Percentiles rank a stretch among this genome's conserved stretches.
Conservation (phyloP, 2,113 vertebrate genomes). For the Setophaga coronata region DNA sequence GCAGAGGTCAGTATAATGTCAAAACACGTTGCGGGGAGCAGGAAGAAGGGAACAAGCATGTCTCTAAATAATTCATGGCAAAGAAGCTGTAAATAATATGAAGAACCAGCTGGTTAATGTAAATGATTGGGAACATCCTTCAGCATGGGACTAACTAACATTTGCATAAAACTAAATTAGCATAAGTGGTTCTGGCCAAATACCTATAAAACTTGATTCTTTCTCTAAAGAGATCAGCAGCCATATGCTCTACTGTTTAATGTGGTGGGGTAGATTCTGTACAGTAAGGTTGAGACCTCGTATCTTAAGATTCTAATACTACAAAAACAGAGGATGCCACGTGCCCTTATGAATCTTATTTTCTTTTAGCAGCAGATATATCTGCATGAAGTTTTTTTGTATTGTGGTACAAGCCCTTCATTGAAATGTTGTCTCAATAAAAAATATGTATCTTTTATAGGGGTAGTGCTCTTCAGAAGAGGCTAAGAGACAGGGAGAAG, state of each 20-base stretch:
- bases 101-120: not conserved
- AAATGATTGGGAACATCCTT: not conserved
- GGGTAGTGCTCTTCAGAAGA: conserved; percentile 98
- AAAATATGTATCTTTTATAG: conserved; percentile 70
- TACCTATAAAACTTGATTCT: not conserved
- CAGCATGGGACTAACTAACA: not conserved
- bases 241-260: not conserved
- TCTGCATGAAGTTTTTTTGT: not conserved
- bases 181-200: not conserved
- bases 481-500: conserved; percentile 94
- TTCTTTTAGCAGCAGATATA: not conserved
- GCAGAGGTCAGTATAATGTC: not conserved
- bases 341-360: not conserved
- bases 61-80: not conserved
- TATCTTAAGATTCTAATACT: not conserved
- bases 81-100: not conserved
- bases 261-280: not conserved
- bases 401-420: not conserved
- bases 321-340: not conserved
- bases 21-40: not conserved
- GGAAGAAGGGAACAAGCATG: not conserved
- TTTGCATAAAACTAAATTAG: not conserved
- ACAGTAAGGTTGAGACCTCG: not conserved
- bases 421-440: not conserved
- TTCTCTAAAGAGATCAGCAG: not conserved